These are phyloP conservation scores for Drosophila setosimentum DNA, from an alignment of 2,888 invertebrate genomes.

Conservation along the genomic window DNA sequence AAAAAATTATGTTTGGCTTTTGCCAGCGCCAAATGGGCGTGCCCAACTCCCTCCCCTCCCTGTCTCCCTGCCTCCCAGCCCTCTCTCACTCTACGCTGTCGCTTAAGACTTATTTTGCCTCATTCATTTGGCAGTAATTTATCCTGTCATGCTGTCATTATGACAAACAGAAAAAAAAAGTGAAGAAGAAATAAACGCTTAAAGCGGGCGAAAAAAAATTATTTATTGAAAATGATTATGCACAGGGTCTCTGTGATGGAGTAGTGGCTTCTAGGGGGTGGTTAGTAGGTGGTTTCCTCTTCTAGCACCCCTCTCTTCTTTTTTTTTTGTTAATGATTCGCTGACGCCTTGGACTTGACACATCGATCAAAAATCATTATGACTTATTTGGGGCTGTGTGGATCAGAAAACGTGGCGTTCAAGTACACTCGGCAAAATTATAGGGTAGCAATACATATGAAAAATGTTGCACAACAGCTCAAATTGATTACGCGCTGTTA, in stretches of 20 bases:
- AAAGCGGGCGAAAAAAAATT: conserved; percentile 62
- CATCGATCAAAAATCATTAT: conserved; percentile 84
- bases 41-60: conserved; percentile 35
- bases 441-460: neutral
- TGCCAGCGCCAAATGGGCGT: conserved; percentile 79
- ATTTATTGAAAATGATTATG: conserved; percentile 80
- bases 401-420: conserved; percentile 15
- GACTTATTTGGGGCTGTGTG: conserved; percentile 64
- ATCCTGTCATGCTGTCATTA: conserved; percentile 85
- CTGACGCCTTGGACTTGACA: conserved; percentile 75
- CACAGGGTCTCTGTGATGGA: conserved; percentile 34
- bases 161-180: conserved; percentile 74
- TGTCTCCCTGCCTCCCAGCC: neutral
- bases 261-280: neutral
- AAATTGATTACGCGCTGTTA: neutral
- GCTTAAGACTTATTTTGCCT: conserved; percentile 79
- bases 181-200: conserved; percentile 51
- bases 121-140: conserved; percentile 85
- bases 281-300: neutral
- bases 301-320: neutral
- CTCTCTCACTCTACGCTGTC: conserved; percentile 31
- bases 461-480: neutral
- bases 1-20: conserved; percentile 80
- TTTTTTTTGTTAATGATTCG: conserved; percentile 73
- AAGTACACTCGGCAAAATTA: conserved; percentile 46